Base-by-base conservation (phyloP, 2,888 invertebrate genomes). In the Melinopterus prodromus region DNA sequence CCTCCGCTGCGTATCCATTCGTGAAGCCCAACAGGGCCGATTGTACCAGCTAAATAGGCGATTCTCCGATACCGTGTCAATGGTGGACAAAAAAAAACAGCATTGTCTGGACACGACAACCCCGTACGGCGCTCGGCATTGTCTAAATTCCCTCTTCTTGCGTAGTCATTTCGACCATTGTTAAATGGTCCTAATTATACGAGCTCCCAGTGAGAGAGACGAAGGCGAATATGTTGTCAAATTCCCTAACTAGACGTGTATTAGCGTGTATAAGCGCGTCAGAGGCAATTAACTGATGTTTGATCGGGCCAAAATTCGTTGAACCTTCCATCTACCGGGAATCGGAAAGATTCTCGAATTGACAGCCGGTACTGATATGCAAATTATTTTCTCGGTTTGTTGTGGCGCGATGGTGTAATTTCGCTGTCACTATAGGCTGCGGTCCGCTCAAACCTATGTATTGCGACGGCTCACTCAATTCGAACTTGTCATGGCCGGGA, bases 191-290 rank as follows among this genome's bases (percentile, higher is more conserved):
- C 53, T 53, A 53, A 53, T 53, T 53, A 53, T 53, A 53, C 77
- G 69, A 6, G 69, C 77, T 69, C 77, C 53, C 12, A 53, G 26
- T 35, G 15, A 53, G 77, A 77, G 16, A 9, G 69, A 53, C 26
- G 53, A 16, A 26, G 77, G 69, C 80, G 80, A 80, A 78, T 80
- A 78, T 80, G 80, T 78, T 80, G 80, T 80, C 80, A 80, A 80
- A 80, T 80, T 76, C 78, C 70, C 75, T 80, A 80, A 80, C 80
- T 78, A 78, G 80, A 80, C 36, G 72, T 72, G 26, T 36, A 36
- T 36, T 72, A 36, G 72, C 36, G 72, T 72, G 26, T 36, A 36
- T 36, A 15, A 36, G 72, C 72, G 26, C 26, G 26, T 26, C 72
- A 72, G 26, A 72, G 72, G 36, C 36, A 72, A 72, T 72, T 72